Base-by-base conservation (phyloP, 64 coral and sea anemone genomes). In the Anthopleura sola region DNA sequence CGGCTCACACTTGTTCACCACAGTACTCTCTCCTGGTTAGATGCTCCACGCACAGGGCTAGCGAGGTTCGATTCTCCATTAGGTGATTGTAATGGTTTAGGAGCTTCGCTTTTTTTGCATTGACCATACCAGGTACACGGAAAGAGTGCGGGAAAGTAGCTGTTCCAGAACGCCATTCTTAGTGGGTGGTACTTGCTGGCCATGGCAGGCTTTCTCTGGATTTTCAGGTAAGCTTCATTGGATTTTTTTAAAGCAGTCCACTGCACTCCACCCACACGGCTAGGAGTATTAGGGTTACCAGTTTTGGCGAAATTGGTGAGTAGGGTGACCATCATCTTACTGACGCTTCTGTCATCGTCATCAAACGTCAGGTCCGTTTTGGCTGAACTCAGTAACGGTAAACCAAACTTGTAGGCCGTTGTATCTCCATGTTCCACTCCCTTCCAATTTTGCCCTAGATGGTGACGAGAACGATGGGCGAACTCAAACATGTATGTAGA, bases 251-350 rank as follows among this genome's bases (percentile, higher is more conserved):
- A 95, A 0, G 62, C 29, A 37, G 55, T 86, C 93, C 93, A 95
- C 29, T 80, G 87, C 13, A 86, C 38, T 24, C 78, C 78, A n/a
- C 47, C 13, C 21, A 91, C 60, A 1, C 75, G 82, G 6, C 50
- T 17, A 6, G 93, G 90, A 46, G 86, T 86, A 17, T 13, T 53
- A 23, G 90, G 81, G 14, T 88, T 46, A 36, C 86, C 93, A 64
- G 34, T 88, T 82, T 95, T 95, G 47, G 90, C 93, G 87, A 95
- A 95, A 86, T 95, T 95, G 48, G 78, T 86, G 68, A 88, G 92
- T 0, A 88, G 46, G 6, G 89, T 88, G 37, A 95, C 87, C 14
- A 92, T 78, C 16, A 89, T 78, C 36, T 92, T 68, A 36, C 93
- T 95, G 58, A 95, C 57, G 33, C 86, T 88, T 89, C 86, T 66